Base-by-base conservation (phyloP, 2,797 vertebrate species). In the Myotis vivesi region DNA sequence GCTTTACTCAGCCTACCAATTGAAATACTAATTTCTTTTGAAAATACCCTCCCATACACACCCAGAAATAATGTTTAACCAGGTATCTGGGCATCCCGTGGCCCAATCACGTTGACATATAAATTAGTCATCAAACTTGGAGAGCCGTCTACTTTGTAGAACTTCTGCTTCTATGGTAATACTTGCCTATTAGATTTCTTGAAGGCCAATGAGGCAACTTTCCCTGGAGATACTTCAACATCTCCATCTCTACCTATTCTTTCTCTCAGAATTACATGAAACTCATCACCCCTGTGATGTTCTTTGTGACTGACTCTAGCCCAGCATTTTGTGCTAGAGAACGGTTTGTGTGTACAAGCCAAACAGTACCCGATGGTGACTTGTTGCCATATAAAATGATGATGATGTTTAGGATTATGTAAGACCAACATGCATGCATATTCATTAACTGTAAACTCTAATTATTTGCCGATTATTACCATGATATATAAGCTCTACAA, bases 401-500 rank as follows among this genome's bases (percentile, higher is more conserved):
- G 30, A 85, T 55, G 23, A 51, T 28, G 84, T 89, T 86, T 87
- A 59, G 55, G 49, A 64, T 73, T 89, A 5, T 57, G 23, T 76
- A 91, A 87, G 6, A 44, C 22, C 55, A 84, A 69, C 20, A 49
- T 17, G 15, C 30, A 38, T 83, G 3, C 30, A 51, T 71, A 72
- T 30, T 4, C 1, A 82, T 86, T 89, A 83, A 82, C 36, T 87
- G 30, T 41, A 89, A 96, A 62, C 80, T 89, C 73, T 75, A 90
- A 91, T 77, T 53, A 73, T 87, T 79, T 95, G 83, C 69, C 77
- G 12, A 51, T 38, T 75, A 62, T 66, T 53, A 19, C 23, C 23
- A 62, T 66, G 81, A 94, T 66, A 95, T 79, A 92, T 68, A 83
- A 75, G 41, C 62, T 86, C 64, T 83, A 9, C 51, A 76, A 91